These are phyloP conservation scores for Tokudaia tokunoshimensis DNA, from an alignment of 2,797 vertebrate genomes.

Conservation along the genomic window DNA sequence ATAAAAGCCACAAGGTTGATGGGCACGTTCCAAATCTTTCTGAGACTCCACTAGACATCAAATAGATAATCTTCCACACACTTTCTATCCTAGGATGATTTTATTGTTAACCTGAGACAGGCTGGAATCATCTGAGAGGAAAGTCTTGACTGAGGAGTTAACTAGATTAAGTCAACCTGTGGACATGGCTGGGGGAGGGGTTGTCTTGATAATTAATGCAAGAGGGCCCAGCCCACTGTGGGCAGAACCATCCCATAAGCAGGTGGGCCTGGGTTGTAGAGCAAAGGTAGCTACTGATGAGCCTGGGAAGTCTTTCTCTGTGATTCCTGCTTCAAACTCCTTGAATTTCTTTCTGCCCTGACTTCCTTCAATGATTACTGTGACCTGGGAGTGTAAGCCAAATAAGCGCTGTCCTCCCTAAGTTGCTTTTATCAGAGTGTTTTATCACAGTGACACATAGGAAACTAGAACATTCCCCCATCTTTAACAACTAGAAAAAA, in stretches of 20 bases:
- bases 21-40: neutral
- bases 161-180: neutral
- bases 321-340: neutral
- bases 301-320: neutral
- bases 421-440: neutral
- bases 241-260: neutral
- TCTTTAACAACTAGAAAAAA: neutral
- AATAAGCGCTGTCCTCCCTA: neutral
- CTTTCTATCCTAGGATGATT: neutral
- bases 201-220: neutral
- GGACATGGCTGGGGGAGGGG: neutral
- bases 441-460: neutral
- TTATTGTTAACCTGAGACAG: neutral
- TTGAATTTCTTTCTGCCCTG: neutral
- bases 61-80: neutral
- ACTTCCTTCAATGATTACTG: neutral
- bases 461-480: accelerated
- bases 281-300: neutral
- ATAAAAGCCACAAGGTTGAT: neutral
- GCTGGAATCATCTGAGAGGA: neutral
- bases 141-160: neutral
- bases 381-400: neutral
- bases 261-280: neutral
- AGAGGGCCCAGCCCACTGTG: neutral
- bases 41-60: neutral